These are phyloP conservation scores for Mastomys natalensis DNA, from an alignment of 2,113 vertebrate species.

Conservation along the genomic window DNA sequence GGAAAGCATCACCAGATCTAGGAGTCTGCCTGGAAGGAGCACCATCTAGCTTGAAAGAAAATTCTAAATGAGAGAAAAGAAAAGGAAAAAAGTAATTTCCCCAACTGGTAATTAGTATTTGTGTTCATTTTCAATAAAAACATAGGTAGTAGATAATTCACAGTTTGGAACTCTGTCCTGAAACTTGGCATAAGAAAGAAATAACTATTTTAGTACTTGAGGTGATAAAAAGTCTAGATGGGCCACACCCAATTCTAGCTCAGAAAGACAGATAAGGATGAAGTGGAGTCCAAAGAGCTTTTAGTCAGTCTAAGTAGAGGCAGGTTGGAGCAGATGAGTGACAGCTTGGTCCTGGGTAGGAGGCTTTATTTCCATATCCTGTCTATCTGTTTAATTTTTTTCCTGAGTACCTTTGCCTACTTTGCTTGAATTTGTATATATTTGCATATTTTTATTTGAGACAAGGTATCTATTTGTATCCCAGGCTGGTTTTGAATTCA, in stretches of 20 bases:
- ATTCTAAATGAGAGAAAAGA: background rate
- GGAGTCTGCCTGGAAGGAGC: background rate
- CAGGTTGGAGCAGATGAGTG: too few species aligned
- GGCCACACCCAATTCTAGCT: background rate
- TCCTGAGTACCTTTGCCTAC: background rate
- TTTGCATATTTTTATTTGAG: background rate
- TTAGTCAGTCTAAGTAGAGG: background rate
- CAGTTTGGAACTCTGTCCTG: background rate
- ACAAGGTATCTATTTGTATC: background rate
- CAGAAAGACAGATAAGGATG: background rate
- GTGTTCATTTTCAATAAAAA: constrained; percentile 19
- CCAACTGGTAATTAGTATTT: background rate
- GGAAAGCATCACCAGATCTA: background rate
- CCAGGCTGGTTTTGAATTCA: background rate
- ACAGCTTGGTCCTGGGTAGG: background rate
- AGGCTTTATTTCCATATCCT: too few species aligned
- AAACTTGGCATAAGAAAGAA: background rate
- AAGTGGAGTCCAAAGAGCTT: background rate
- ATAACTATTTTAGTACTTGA: background rate
- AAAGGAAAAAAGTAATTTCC: background rate
- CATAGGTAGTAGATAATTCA: background rate
- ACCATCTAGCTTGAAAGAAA: background rate
- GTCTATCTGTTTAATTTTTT: too few species aligned
- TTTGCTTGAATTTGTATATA: background rate
- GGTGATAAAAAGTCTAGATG: background rate